These are phyloP conservation scores for Tursiops truncatus DNA, from an alignment of 2,113 vertebrate genomes.

Conservation along the genomic window DNA sequence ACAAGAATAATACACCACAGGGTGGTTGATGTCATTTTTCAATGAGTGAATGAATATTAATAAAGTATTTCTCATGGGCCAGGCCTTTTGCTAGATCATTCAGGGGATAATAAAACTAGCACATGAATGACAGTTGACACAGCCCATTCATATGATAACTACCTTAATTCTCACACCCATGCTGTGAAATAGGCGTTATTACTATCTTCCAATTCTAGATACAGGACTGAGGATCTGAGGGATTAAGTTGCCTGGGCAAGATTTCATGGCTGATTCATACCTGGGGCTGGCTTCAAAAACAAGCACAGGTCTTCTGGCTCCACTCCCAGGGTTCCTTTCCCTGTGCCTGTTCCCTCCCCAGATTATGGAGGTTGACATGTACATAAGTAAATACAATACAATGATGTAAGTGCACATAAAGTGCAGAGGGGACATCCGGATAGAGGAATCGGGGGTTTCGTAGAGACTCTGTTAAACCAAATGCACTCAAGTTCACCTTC, in stretches of 20 bases:
- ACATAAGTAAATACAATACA: background rate
- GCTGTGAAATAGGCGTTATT: background rate
- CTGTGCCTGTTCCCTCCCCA: background rate
- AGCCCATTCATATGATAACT: background rate
- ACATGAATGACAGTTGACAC: background rate
- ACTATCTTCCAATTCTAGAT: background rate
- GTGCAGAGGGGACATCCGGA: background rate
- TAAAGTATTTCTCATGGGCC: background rate
- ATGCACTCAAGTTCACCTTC: background rate
- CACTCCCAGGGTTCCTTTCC: background rate
- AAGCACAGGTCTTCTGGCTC: background rate
- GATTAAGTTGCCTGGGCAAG: background rate
- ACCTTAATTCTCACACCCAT: background rate
- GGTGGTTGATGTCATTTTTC: background rate
- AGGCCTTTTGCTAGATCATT: background rate
- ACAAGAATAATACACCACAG: background rate
- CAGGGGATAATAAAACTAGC: background rate
- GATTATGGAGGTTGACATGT: background rate
- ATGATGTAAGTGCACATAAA: background rate
- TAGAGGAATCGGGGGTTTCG: background rate
- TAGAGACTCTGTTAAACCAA: background rate
- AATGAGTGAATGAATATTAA: background rate
- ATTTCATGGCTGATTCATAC: background rate
- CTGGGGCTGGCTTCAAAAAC: background rate
- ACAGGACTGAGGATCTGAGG: background rate